Evolutionary conservation across 1,140 invertebrate genomes (phyloP).

Genomic region (Drosophila trapezifrons): DNA sequence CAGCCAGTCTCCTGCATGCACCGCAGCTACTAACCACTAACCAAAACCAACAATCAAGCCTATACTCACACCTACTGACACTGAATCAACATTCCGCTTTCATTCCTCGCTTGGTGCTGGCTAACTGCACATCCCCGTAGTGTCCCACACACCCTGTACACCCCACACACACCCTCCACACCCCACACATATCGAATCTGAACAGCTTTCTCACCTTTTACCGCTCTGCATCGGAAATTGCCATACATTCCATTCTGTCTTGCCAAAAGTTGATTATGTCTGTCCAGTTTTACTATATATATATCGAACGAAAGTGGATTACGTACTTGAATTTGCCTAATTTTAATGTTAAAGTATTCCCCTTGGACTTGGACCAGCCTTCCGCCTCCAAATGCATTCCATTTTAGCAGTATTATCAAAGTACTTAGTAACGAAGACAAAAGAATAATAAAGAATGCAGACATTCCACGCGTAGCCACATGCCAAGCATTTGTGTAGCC

Average conservation of each 20-base stretch:
- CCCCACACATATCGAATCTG: slow-evolving; percentile 14
- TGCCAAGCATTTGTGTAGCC: slow-evolving; percentile 65
- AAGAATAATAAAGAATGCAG: slow-evolving; percentile 17
- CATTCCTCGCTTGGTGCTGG: slow-evolving; percentile 43
- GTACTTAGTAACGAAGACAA: slow-evolving; percentile 59
- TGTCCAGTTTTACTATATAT: slow-evolving; percentile 20
- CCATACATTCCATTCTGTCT: slow-evolving; percentile 37
- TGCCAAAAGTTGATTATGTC: slow-evolving; percentile 66
- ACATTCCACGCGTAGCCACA: slow-evolving; percentile 52
- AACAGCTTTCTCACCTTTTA: slow-evolving; percentile 22
- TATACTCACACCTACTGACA: slow-evolving; percentile 34
- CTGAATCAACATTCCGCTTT: slow-evolving; percentile 9
- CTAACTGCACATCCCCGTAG: slow-evolving; percentile 17
- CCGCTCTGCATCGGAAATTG: slow-evolving; percentile 38
- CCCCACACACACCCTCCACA: neutral
- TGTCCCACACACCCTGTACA: neutral
- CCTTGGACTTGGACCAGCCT: slow-evolving; percentile 35
- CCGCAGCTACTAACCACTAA: slow-evolving; percentile 19
- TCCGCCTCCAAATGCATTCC: slow-evolving; percentile 54
- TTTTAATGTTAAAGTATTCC: slow-evolving; percentile 51
- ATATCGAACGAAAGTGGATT: slow-evolving; percentile 23
- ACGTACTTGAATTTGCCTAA: slow-evolving; percentile 37
- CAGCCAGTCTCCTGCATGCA: slow-evolving; percentile 25
- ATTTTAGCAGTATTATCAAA: slow-evolving; percentile 71
- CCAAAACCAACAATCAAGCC: slow-evolving; percentile 10